Evolutionary conservation across 2,888 invertebrate genomes (phyloP).

Genomic region (Chironomus riparius): DNA sequence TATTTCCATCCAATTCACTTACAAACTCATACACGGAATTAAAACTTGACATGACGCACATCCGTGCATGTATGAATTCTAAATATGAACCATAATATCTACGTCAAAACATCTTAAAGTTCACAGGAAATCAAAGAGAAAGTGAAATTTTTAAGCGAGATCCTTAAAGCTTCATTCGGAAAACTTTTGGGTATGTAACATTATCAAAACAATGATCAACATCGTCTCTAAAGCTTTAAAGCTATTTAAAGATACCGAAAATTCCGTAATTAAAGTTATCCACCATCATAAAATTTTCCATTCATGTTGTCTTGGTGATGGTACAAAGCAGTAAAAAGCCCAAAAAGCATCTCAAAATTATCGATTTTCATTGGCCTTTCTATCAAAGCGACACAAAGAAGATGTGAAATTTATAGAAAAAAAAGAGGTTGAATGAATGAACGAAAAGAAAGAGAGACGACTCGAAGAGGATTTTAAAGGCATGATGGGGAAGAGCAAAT

Average conservation of each 20-base stretch:
- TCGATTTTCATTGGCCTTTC: slow-evolving; percentile 8
- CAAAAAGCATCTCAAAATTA: slow-evolving; percentile 11
- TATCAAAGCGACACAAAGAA: not conserved
- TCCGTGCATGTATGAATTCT: no score
- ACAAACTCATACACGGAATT: no score
- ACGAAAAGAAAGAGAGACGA: not conserved
- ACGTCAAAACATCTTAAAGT: no score
- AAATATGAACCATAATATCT: no score
- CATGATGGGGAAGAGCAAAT: not conserved
- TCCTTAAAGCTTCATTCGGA: no score
- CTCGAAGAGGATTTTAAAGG: not conserved
- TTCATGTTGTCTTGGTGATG: no score
- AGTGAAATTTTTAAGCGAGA: no score
- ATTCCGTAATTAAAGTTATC: not conserved
- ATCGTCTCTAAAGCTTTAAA: not conserved
- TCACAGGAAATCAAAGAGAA: no score
- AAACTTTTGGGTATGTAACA: no score
- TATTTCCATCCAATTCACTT: no score
- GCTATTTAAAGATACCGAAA: not conserved
- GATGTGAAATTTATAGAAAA: not conserved
- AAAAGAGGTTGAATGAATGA: not conserved
- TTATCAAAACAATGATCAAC: not conserved
- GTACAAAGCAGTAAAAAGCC: not conserved
- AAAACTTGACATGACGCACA: no score
- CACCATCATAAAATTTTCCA: not conserved